Evolutionary conservation across 2,113 vertebrate species (phyloP), one percentile per base, ranked within the genome.

Genomic region (Eublepharis macularius): DNA sequence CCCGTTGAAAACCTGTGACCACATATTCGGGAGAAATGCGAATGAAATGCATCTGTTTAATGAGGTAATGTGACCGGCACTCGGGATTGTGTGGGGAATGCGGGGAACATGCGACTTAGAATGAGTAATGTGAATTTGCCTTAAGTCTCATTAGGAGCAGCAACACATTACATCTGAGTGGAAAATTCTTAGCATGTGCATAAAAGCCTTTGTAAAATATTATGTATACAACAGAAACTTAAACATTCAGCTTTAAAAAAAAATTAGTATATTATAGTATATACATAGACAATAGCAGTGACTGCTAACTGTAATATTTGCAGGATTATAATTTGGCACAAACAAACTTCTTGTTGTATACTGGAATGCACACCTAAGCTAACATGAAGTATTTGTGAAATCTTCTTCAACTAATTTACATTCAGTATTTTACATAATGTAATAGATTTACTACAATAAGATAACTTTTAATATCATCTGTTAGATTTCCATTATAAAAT

Each of bases 401-500:
- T 60, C 39, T 69, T 3, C 17, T 36, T 70, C 7, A 74, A 43
- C 81, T 63, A 24, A 32, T 83, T 84, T 76, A 49, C 29, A 17
- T 49, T 73, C 39, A 49, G 47, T n/a, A 2, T 73, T 21, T 21
- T 73, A 9, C 63, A 57, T 65, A 70, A 73, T 63, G 34, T 47
- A 63, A 73, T 57, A 63, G 26, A 65, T 73, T 32, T 80, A 82
- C 45, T 90, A 72, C 75, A 87, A 45, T 24, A 0, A 81, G 80
- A 39, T 4, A 2, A 85, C 78, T 63, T 85, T 34, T 34, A 2
- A 74, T 0, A 47, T 12, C 80, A 51, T 54, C 72, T 86, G 43
- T 69, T 3, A 80, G 34, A 83, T 79, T 34, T 86, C 45, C 60
- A 57, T 0, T 87, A 21, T 57, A 84, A 92, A 90, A 81, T 74